Evolutionary conservation across 64 coral and sea anemone genomes (phyloP).

Genomic region (Pocillopora verrucosa): DNA sequence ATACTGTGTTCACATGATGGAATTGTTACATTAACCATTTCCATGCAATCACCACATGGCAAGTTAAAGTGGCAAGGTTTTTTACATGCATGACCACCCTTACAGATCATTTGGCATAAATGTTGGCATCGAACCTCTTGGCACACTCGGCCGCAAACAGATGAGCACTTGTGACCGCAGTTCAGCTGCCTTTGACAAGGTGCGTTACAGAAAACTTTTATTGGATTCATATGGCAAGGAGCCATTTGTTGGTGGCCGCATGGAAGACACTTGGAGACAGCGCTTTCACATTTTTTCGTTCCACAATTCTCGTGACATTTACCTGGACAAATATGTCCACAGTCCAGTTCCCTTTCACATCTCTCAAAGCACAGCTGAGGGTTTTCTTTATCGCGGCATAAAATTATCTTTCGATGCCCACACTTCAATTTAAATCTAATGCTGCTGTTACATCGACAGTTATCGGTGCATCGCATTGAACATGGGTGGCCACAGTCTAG

Average conservation of each 20-base stretch:
- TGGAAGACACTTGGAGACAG: conserved; percentile 10
- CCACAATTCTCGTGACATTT: conserved; percentile 34
- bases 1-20: conserved; percentile 28
- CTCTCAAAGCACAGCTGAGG: neutral
- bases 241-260: conserved; percentile 55
- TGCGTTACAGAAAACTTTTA: conserved; percentile 14
- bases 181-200: neutral
- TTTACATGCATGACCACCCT: conserved; percentile 31
- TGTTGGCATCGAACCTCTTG: neutral
- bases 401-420: neutral
- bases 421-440: neutral
- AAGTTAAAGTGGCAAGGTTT: neutral
- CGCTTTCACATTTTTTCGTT: neutral
- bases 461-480: neutral
- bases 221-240: neutral
- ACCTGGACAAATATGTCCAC: conserved; percentile 41
- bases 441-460: neutral
- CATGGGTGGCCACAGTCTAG: conserved; percentile 72
- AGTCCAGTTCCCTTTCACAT: neutral
- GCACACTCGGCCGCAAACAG: conserved; percentile 10
- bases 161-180: conserved; percentile 38
- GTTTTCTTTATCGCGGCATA: conserved; percentile 5
- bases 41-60: conserved; percentile 7
- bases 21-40: neutral
- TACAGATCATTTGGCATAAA: conserved; percentile 11